Base-by-base conservation (phyloP, 2,797 vertebrate species). In the Momotus momota region DNA sequence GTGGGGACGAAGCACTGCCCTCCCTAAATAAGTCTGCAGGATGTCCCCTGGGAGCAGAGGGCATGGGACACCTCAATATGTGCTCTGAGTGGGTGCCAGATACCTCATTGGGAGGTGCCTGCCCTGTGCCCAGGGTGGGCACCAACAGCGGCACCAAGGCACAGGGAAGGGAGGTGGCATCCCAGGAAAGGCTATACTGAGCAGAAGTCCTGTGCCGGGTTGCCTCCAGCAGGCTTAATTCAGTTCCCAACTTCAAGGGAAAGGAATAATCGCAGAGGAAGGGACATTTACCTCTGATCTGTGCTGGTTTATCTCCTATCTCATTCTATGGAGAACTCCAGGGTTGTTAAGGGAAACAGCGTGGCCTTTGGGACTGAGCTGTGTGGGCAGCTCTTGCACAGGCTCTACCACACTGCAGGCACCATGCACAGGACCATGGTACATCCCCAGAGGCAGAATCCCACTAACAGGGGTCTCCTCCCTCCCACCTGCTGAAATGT, bases 21-120 rank as follows among this genome's bases (percentile, higher is more conserved):
- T 60, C 41, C 22, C 17, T n/a, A 16, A 0, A 40, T 0, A 1
- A 31, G 58, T 7, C 1, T 20, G 12, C 2, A 8, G 35, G 25
- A n/a, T 14, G 55, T 61, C 19, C 27, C 57, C 16, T 2, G 29
- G 21, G 33, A 0, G 3, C 26, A 52, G 65, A 3, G 2, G 6
- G n/a, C 2, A 0, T 1, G 17, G 57, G 58, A 80, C 22, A 43
- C 16, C 22, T 29, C 35, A 12, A 22, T 5, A 12, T 23, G 31
- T n/a, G 35, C 9, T 18, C 40, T 19, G 54, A 27, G 10, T 0
- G 0, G 14, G 48, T 33, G 54, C 31, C 29, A 57, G 21, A 48
- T 46, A 55, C n/a, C 19, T 52, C 3, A 1, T n/a, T 49, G 27
- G 40, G 14, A 69, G 23, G 14, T 62, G 43, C 27, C 51, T 14